phyloP scores from a whole-genome alignment of 2,888 invertebrate species.

The Sepioteuthis lessoniana region DNA sequence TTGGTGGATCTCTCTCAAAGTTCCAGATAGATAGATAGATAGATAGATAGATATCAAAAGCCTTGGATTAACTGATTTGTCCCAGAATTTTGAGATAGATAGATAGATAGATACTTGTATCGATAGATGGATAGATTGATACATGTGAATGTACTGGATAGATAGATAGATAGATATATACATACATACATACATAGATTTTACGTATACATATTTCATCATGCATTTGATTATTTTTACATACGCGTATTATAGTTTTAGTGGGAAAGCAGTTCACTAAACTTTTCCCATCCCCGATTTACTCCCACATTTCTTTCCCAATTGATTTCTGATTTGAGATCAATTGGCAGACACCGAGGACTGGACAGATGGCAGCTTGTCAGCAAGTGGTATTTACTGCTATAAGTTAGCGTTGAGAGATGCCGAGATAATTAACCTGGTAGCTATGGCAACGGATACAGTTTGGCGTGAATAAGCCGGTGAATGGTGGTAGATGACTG shows the following conservation, averaged over 20 bases:
- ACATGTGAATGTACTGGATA: background rate
- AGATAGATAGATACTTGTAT: too few species aligned
- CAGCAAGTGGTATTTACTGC: slow-evolving; percentile 11
- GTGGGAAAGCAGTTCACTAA: background rate
- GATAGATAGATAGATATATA: background rate
- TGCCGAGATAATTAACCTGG: slow-evolving; percentile 23
- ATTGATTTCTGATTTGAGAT: slow-evolving; percentile 33
- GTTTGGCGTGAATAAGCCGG: background rate
- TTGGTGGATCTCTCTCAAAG: too few species aligned
- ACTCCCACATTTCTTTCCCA: background rate
- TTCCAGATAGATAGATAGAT: too few species aligned
- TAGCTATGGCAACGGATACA: background rate
- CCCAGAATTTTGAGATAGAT: too few species aligned
- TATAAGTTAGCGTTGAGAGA: background rate
- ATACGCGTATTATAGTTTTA: too few species aligned
- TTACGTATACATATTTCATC: background rate
- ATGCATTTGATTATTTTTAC: too few species aligned
- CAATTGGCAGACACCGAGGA: slow-evolving; percentile 9
- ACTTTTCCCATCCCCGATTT: background rate
- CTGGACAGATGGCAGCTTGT: slow-evolving; percentile 20
- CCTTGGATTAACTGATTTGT: too few species aligned
- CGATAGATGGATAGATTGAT: background rate
- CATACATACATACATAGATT: too few species aligned
- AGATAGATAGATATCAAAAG: too few species aligned
- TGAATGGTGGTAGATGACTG: too few species aligned